Evolutionary conservation across 64 coral and sea anemone genomes (phyloP).

Genomic region (Dendrophyllia cribrosa): DNA sequence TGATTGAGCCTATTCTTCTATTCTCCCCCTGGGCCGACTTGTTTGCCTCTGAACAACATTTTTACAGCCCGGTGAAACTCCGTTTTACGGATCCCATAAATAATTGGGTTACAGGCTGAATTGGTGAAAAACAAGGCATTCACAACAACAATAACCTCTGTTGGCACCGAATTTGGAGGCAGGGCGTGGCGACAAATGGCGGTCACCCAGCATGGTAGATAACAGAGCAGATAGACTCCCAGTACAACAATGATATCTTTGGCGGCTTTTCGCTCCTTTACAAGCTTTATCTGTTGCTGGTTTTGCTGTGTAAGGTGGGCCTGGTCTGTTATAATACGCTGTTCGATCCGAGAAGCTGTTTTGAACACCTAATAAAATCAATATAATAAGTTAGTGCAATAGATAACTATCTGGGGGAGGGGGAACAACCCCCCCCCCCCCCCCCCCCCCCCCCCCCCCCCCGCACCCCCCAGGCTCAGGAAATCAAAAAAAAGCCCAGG

Average conservation of each 20-base stretch:
- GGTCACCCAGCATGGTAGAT: slow-evolving; percentile 7
- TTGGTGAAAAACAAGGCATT: background rate
- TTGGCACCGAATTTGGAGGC: background rate
- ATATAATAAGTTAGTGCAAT: too few species aligned
- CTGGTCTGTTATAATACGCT: background rate
- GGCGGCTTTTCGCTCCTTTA: slow-evolving; percentile 12
- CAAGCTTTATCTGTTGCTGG: background rate
- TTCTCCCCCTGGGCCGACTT: too few species aligned
- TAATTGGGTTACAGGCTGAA: slow-evolving; percentile 44
- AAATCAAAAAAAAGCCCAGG: too few species aligned
- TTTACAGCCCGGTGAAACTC: slow-evolving; percentile 4
- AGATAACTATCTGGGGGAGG: too few species aligned
- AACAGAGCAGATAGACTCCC: slow-evolving; percentile 44
- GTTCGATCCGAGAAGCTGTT: background rate
- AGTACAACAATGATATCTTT: slow-evolving; percentile 43
- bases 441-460: too few species aligned
- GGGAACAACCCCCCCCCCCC: too few species aligned
- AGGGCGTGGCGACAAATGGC: background rate
- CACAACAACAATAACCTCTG: background rate
- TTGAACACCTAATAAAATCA: background rate
- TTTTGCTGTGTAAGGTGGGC: background rate
- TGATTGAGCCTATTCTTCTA: too few species aligned
- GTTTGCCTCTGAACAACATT: background rate
- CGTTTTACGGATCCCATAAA: slow-evolving; percentile 28
- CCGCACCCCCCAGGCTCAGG: too few species aligned